Conservation (phyloP, 2,797 vertebrate genomes). For the Chloroceryle amazona region DNA sequence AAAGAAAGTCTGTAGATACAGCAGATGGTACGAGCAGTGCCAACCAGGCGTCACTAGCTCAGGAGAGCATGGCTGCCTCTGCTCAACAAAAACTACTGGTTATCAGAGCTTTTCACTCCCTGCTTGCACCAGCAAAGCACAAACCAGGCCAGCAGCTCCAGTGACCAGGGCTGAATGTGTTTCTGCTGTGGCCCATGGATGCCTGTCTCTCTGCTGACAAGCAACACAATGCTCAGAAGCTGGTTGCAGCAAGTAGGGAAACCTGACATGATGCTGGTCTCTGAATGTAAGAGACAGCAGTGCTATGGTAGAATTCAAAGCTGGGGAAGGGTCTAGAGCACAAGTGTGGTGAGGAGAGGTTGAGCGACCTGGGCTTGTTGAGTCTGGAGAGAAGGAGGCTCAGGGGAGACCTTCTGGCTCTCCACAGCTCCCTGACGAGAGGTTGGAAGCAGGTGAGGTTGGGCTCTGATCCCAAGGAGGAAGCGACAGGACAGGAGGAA, state of each 20-base stretch:
- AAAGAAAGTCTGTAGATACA: neutral
- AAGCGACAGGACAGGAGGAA: too few relatives aligned
- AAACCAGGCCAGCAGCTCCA: neutral
- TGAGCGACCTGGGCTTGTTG: neutral
- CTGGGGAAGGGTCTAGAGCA: neutral
- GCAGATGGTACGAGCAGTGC: neutral
- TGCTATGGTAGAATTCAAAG: neutral
- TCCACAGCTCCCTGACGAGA: too few relatives aligned
- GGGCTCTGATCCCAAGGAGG: too few relatives aligned
- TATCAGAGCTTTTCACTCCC: neutral
- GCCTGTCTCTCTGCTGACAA: neutral
- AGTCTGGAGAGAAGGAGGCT: too few relatives aligned
- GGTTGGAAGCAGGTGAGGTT: too few relatives aligned
- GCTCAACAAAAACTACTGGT: neutral
- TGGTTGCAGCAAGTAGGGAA: neutral
- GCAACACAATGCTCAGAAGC: neutral
- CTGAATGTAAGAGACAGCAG: neutral
- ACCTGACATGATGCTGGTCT: neutral
- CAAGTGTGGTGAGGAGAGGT: neutral
- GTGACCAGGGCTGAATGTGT: fast-evolving
- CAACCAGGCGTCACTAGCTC: neutral
- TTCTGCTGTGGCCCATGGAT: neutral
- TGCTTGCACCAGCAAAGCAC: neutral
- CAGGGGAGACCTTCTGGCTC: too few relatives aligned
- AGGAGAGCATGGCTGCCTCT: neutral